phyloP scores from a whole-genome alignment of 35 echinoderm and acorn worm species.

The Amphiura filiformis region DNA sequence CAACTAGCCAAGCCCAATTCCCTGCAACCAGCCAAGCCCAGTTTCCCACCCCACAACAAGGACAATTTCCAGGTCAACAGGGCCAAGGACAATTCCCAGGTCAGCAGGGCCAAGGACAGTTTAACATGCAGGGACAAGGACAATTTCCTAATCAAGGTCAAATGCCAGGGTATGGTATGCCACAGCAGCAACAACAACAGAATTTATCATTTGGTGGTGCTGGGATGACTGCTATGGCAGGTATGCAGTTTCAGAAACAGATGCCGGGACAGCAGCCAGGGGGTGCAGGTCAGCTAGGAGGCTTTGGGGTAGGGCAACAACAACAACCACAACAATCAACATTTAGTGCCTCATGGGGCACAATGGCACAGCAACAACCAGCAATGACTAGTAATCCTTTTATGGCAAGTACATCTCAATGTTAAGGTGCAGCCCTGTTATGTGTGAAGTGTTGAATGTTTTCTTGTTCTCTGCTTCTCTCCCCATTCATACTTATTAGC shows the following conservation, averaged over 20 bases:
- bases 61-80: background rate
- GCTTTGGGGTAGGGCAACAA: background rate
- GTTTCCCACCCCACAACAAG: background rate
- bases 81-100: background rate
- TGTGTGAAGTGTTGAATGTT: too few relatives aligned
- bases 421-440: background rate
- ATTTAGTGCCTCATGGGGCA: background rate
- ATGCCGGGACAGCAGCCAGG: background rate
- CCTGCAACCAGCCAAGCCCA: background rate
- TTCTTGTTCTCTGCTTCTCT: too few relatives aligned
- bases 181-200: background rate
- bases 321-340: background rate
- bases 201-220: background rate
- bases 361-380: background rate
- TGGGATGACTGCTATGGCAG: background rate
- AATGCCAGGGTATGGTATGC: background rate
- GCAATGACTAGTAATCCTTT: constrained; percentile 7
- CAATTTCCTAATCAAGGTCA: background rate
- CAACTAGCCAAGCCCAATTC: background rate
- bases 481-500: too few relatives aligned
- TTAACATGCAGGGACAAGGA: background rate
- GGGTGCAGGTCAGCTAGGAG: background rate
- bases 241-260: background rate
- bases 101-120: background rate
- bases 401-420: background rate